Base-by-base conservation (phyloP, 2,797 vertebrate species). In the Danio aesculapii region DNA sequence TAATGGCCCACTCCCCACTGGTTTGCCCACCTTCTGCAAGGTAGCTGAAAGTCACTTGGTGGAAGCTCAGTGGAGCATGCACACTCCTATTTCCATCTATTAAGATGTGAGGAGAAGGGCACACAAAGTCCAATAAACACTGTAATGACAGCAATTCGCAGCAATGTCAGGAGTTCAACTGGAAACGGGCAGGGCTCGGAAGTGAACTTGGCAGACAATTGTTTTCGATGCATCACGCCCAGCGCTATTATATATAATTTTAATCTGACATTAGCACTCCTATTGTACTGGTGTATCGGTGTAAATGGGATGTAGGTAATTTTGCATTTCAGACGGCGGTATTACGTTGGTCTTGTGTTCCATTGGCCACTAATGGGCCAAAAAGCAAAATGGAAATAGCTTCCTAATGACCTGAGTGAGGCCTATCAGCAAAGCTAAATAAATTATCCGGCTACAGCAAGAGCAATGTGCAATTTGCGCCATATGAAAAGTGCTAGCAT, bases 31-130 rank as follows among this genome's bases (percentile, higher is more conserved):
- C 92, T 96, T 95, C 94, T 92, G 92, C 94, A 93, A 95, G 94
- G 93, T 94, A 91, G 90, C 87, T 92, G 92, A 92, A 96, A 96
- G 92, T 94, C 93, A 92, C 90, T 91, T 91, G 89, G 92, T 91
- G 85, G 89, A 93, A 95, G 92, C 91, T 93, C 91, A 91, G 88
- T 85, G 89, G 90, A 91, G 95, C 92, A 83, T 93, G 84, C 88
- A 83, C 88, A 83, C 92, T 92, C 93, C 92, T 92, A 94, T 95
- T 95, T 96, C 93, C 95, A 90, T 95, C 95, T 94, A 95, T 96
- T 95, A 95, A 94, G 91, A 94, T 92, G 91, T 87, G 90, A 93
- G 91, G 89, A 92, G 84, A 86, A 86, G 69, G 71, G 76, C 78
- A 84, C 76, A 79, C 81, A 82, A 82, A 90, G 88, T 79, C 87